Evolutionary conservation across 35 echinoderm and acorn worm species (phyloP), one percentile per base, ranked within the genome.

Genomic region (Acanthaster planci): DNA sequence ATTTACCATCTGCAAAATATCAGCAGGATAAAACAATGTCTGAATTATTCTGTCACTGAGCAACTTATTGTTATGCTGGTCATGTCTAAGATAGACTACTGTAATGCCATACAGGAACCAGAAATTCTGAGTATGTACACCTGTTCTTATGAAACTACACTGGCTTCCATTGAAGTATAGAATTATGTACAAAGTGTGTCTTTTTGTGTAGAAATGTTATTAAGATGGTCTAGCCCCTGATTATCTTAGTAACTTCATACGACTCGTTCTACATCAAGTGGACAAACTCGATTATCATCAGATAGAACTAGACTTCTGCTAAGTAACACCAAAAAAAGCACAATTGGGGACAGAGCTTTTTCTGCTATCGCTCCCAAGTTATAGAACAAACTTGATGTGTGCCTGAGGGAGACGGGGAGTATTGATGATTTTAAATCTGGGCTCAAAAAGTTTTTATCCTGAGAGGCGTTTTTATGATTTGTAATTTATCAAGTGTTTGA

Each of bases 1-100:
- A 60, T 19, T 60, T 19, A 19, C 17, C 26, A 60, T 60, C 57
- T 60, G 17, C 18, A 60, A 4, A 19, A 60, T 60, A 60, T 29
- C 57, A 60, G 42, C 12, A 47, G 12, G 42, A 47, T 47, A 47
- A 47, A 47, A 47, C 42, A 47, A 60, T 60, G 19, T 18, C 27
- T 60, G 57, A 60, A 60, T 60, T 60, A 60, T 60, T 60, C 57
- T 60, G 57, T 60, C 57, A 60, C 57, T 60, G 57, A 60, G 57
- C 57, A 60, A 18, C 5, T 60, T 60, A 60, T 60, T 5, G 19
- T 18, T 5, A 60, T 60, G 57, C 57, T 60, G 19, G 57, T 60
- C 57, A 60, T 60, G 57, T 60, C 57, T 29, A 60, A 60, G 57
- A 60, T 60, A 7, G 57, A 60, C 19, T 60, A 60, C 19, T 60